These are phyloP conservation scores for Ligdia adustata DNA, from an alignment of 2,888 invertebrate genomes.

Conservation along the genomic window DNA sequence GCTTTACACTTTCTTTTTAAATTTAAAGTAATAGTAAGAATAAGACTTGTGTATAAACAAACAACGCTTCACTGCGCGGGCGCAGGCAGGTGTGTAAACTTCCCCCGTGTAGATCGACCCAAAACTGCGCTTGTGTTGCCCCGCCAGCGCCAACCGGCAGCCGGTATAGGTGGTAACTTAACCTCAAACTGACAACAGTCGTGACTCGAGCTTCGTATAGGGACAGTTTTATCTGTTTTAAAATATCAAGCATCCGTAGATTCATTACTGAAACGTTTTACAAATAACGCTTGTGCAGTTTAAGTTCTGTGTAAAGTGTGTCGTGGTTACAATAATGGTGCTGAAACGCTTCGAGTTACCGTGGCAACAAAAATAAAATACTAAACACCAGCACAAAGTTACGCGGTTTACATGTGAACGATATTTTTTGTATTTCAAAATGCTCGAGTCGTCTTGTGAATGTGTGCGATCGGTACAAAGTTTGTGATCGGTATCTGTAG, in stretches of 20 bases:
- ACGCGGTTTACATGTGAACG: constrained; percentile 41
- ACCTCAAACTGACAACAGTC: constrained; percentile 82
- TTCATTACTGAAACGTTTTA: constrained; percentile 8
- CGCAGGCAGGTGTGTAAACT: constrained; percentile 32
- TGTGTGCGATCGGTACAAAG: constrained; percentile 46
- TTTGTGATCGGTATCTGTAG: constrained; percentile 40
- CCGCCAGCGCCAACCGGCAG: constrained; percentile 68
- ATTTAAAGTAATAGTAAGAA: no score
- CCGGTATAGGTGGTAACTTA: constrained; percentile 80
- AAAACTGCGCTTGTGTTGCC: constrained; percentile 64
- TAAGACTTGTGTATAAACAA: constrained; percentile 6
- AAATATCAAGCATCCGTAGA: constrained; percentile 40
- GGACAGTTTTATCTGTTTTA: constrained; percentile 64
- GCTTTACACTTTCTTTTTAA: no score
- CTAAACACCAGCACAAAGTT: constrained; percentile 32
- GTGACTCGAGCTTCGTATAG: constrained; percentile 77
- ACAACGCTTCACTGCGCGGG: neutral
- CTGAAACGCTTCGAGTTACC: constrained; percentile 44
- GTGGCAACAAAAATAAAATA: constrained; percentile 45
- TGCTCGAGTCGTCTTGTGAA: constrained; percentile 46
- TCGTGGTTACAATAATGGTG: constrained; percentile 32
- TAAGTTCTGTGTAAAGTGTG: constrained; percentile 27
- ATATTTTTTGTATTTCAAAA: constrained; percentile 39
- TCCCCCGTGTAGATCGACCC: constrained; percentile 64
- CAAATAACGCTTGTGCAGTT: constrained; percentile 28